These are phyloP conservation scores for Neotragus moschatus DNA, from an alignment of 2,113 vertebrate species.

Conservation along the genomic window DNA sequence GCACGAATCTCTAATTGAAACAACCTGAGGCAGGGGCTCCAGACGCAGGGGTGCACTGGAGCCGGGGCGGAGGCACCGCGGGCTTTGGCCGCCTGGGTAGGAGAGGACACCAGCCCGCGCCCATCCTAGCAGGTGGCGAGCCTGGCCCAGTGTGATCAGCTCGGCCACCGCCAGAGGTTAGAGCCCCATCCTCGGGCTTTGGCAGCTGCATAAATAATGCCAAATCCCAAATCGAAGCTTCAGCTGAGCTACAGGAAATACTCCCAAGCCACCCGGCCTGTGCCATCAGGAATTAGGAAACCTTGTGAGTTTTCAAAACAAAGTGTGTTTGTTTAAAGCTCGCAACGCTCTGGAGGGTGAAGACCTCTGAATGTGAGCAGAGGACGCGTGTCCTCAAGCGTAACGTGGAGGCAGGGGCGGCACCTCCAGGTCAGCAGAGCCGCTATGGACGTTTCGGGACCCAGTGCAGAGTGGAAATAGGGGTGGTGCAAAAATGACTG, in stretches of 20 bases:
- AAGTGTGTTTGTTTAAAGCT: background rate
- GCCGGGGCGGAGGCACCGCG: rapidly evolving
- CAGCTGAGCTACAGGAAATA: no score
- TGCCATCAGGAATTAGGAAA: background rate
- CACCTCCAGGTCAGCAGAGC: background rate
- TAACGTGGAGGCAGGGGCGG: rapidly evolving
- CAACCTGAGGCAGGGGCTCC: background rate
- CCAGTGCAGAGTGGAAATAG: rapidly evolving
- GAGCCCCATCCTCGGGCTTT: background rate
- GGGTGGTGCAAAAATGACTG: background rate
- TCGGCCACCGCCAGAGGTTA: background rate
- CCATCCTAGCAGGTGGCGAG: background rate
- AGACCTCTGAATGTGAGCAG: background rate
- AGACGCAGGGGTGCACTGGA: rapidly evolving
- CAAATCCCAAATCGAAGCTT: no score
- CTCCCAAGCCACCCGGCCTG: rapidly evolving
- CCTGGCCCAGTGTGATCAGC: background rate
- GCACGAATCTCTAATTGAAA: rapidly evolving
- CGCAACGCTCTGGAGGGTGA: rapidly evolving
- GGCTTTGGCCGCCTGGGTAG: no score
- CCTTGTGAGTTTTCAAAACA: background rate
- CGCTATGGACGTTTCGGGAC: rapidly evolving
- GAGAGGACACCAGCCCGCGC: background rate
- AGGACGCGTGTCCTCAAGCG: rapidly evolving
- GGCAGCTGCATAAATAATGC: background rate